Evolutionary conservation across 2,888 invertebrate genomes (phyloP), one percentile per base, ranked within the genome.

Genomic region (Leucophora obtusa): DNA sequence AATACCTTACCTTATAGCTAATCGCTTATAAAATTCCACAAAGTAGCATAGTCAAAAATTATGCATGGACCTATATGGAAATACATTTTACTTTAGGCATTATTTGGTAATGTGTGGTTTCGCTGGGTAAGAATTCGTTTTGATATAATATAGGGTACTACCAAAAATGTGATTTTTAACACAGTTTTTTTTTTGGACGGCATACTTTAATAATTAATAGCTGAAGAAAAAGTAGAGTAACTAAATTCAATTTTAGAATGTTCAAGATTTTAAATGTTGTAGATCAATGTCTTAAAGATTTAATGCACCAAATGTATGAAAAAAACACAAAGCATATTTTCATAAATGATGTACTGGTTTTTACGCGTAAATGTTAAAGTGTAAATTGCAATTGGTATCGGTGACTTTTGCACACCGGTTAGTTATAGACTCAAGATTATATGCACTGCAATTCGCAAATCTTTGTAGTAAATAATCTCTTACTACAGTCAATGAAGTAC

Each of bases 291-390:
- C 70, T 79, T 56, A 9, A 21, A 71, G 62, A 68, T 68, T 71
- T 60, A 60, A 71, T 79, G 74, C 70, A 71, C 62, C 24, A 47
- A 70, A 76, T 59, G 33, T 10, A 15, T 54, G 38, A 47, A n/a
- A 47, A 62, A 18, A 10, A 24, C 9, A 43, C 24, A 33, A n/a
- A 7, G 56, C 11, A 47, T 11, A n/a, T 47, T n/a, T 47, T n/a
- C 1, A 47, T 47, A 47, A 15, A 56, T 59, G 59, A 60, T 28
- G 38, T 65, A 59, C 15, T 43, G 28, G 24, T 33, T 51, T 54
- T 56, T 14, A 76, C 75, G 80, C 75, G 75, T 80, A 81, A 81
- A 81, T 81, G 81, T 74, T 77, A 81, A 81, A 77, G 81, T 81
- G 81, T 81, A 77, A 81, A 77, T 66, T 68, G 21, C 38, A 77